Conservation (phyloP, 2,888 invertebrate genomes). For the Cantharis nigra region DNA sequence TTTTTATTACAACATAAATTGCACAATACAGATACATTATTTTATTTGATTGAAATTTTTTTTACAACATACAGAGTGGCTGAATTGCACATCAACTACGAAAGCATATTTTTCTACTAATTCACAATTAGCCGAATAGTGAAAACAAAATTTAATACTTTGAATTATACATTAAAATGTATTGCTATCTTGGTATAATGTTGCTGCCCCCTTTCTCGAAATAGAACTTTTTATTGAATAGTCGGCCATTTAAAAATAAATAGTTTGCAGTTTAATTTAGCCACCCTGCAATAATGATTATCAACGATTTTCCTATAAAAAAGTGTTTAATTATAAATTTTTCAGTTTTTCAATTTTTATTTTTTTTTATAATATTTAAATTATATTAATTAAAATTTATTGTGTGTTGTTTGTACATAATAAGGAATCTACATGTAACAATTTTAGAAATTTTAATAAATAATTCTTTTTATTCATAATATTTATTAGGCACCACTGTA, state of each 20-base stretch:
- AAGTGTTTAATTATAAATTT: not conserved
- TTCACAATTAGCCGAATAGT: too few species aligned
- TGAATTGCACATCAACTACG: not conserved
- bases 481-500: conserved; percentile 38
- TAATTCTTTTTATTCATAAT: not conserved
- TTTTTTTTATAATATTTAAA: not conserved
- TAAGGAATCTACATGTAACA: not conserved
- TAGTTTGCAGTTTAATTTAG: not conserved
- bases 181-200: too few species aligned
- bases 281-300: not conserved
- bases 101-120: not conserved
- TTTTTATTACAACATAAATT: not conserved
- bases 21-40: not conserved
- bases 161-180: too few species aligned
- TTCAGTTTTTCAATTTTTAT: not conserved
- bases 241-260: too few species aligned
- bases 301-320: not conserved
- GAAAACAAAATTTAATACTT: too few species aligned
- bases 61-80: not conserved
- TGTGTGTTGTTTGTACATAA: not conserved
- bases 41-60: not conserved
- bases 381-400: not conserved
- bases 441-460: not conserved
- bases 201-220: too few species aligned
- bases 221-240: too few species aligned